These are phyloP conservation scores for Lepisosteus oculatus DNA, from an alignment of 2,113 vertebrate genomes.

Conservation along the genomic window DNA sequence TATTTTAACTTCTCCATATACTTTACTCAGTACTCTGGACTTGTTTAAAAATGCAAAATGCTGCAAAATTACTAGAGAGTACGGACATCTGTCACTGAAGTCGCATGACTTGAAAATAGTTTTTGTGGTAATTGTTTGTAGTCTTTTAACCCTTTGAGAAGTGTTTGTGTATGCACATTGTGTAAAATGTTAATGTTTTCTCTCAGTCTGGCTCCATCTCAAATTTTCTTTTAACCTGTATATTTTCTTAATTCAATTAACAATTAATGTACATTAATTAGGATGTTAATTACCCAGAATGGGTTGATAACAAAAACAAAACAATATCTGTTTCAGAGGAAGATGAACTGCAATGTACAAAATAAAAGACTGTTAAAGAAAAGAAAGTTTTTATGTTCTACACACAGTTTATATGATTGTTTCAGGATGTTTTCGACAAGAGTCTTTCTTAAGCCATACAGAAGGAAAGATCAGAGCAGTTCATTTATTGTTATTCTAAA, in stretches of 20 bases:
- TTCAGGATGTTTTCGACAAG: no score
- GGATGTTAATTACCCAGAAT: slow-evolving; percentile 41
- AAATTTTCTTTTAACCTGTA: slow-evolving; percentile 54
- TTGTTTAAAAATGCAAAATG: slow-evolving; percentile 54
- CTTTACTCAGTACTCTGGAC: slow-evolving; percentile 53
- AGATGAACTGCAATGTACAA: no score
- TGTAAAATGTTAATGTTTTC: slow-evolving; percentile 67
- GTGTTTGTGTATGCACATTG: slow-evolving; percentile 67
- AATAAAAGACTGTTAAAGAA: no score
- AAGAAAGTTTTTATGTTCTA: no score
- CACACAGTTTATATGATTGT: no score
- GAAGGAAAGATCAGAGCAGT: no score
- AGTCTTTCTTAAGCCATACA: no score
- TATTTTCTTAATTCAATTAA: slow-evolving; percentile 58
- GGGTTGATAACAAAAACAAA: no score
- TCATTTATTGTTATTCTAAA: no score
- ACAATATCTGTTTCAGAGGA: no score
- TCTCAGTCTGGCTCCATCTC: slow-evolving; percentile 37
- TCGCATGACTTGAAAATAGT: slow-evolving; percentile 70
- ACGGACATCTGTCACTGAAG: slow-evolving; percentile 65
- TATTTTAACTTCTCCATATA: slow-evolving; percentile 37
- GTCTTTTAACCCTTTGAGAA: slow-evolving; percentile 58
- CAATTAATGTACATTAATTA: slow-evolving; percentile 43
- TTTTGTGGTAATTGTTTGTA: slow-evolving; percentile 70
- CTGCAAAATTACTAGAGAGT: slow-evolving; percentile 55